A percentile compares a stretch with the other conserved stretches of the same genome.
phyloP scores from a whole-genome alignment of 1,140 invertebrate species.

The Agrypnia vestita region DNA sequence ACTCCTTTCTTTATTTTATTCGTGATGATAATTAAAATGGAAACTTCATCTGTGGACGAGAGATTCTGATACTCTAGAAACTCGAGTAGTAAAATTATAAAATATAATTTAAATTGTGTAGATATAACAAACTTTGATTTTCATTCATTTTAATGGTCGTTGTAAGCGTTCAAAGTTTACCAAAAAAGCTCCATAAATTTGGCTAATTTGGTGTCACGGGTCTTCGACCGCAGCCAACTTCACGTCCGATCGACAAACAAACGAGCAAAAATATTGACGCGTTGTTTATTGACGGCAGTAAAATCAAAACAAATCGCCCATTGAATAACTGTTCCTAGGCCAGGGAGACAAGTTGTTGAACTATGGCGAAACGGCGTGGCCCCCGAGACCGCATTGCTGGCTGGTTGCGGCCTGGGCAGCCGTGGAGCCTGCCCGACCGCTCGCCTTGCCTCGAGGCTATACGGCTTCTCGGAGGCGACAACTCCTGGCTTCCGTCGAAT shows the following conservation, averaged over 20 bases:
- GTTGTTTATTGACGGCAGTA: neutral
- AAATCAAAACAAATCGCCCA: neutral
- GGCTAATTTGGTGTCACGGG: no score
- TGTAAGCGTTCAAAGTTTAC: no score
- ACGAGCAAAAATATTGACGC: neutral
- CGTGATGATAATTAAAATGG: no score
- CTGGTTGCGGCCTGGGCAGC: constrained; percentile 20
- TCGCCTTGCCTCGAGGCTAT: constrained; percentile 1
- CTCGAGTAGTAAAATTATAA: no score
- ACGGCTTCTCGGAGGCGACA: neutral
- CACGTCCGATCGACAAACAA: neutral
- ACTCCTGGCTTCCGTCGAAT: neutral
- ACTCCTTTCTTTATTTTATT: no score
- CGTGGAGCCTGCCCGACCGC: neutral
- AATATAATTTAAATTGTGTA: no score
- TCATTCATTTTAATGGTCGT: no score
- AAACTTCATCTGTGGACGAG: no score
- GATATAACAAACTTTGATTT: no score
- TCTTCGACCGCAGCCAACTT: neutral
- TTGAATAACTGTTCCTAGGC: constrained; percentile 23
- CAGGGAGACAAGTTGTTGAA: constrained; percentile 38
- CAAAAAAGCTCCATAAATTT: no score
- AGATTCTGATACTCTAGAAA: no score
- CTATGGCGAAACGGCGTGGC: constrained; percentile 33
- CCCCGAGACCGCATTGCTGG: neutral